Evolutionary conservation across 2,797 vertebrate genomes (phyloP).

Genomic region (Cygnus olor): DNA sequence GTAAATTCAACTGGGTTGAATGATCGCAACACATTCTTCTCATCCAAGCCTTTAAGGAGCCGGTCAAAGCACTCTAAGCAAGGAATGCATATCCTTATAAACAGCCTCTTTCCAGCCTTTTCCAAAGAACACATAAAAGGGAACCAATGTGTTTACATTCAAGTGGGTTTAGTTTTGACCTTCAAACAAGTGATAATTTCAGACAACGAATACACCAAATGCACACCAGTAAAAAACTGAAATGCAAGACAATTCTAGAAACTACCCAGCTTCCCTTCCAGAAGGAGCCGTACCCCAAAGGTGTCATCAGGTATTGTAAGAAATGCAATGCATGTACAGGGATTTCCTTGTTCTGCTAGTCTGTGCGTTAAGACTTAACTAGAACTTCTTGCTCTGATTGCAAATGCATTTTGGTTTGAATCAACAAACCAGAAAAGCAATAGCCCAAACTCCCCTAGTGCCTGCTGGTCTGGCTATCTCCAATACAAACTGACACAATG

Average conservation of each 20-base stretch:
- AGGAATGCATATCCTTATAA: neutral
- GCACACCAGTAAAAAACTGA: neutral
- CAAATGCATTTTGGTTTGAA: neutral
- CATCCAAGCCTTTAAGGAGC: neutral
- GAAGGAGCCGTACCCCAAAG: neutral
- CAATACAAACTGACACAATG: neutral
- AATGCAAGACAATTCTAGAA: neutral
- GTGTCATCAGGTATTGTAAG: neutral
- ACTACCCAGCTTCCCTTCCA: neutral
- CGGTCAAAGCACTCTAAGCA: neutral
- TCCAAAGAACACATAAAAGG: neutral
- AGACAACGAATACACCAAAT: neutral
- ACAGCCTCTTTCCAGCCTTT: neutral
- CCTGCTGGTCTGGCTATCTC: neutral
- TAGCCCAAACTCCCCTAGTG: neutral
- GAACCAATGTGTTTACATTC: neutral
- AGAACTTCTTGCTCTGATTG: neutral
- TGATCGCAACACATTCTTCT: neutral
- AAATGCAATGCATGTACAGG: neutral
- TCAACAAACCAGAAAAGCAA: neutral
- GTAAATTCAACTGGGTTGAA: neutral
- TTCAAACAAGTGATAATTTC: neutral
- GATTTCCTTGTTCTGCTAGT: neutral
- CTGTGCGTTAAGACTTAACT: neutral
- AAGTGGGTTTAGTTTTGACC: neutral